Evolutionary conservation across 2,113 vertebrate species (phyloP), one percentile per base, ranked within the genome.

Genomic region (Antigone vipio): DNA sequence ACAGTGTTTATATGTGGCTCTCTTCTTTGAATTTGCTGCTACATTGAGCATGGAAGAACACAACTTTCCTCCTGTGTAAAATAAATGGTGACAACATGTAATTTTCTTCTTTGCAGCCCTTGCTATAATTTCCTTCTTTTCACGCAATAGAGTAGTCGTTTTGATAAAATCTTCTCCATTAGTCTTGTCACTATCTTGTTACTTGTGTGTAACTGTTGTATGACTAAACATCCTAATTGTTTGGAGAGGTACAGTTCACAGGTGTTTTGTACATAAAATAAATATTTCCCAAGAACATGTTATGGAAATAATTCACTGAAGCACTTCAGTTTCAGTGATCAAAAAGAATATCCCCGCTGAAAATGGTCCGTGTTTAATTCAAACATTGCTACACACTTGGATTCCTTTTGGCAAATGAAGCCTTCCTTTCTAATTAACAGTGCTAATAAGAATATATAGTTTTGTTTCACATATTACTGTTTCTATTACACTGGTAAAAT

Each of bases 1-100:
- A 84, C 45, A 68, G 83, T 91, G 55, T 56, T 96, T 97, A 85
- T 75, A 91, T 40, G 44, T 67, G 56, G 83, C 56, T 80, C 69
- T 64, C 77, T 96, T 81, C 93, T 96, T 96, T 84, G 78, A 96
- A 97, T 91, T 92, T 95, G 47, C 87, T 96, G 77, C 77, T 96
- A 87, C 77, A 71, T 49, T 89, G 68, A 98, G 91, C 67, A 89
- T 49, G 67, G 81, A 89, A 96, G 98, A 97, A 77, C 77, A 89
- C 42, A 97, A 82, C 71, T 94, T 97, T 87, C 79, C 55, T 93
- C 77, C 93, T 79, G 68, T 94, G 95, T 56, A 91, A 97, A 97
- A 91, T 93, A 97, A 98, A 98, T 97, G 92, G 97, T 98, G 95
- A 92, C 98, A 98, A 98, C 76, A 45, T 78, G 34, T 78, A 89